Conservation (phyloP, 2,888 invertebrate genomes). For the Acleris sparsana region DNA sequence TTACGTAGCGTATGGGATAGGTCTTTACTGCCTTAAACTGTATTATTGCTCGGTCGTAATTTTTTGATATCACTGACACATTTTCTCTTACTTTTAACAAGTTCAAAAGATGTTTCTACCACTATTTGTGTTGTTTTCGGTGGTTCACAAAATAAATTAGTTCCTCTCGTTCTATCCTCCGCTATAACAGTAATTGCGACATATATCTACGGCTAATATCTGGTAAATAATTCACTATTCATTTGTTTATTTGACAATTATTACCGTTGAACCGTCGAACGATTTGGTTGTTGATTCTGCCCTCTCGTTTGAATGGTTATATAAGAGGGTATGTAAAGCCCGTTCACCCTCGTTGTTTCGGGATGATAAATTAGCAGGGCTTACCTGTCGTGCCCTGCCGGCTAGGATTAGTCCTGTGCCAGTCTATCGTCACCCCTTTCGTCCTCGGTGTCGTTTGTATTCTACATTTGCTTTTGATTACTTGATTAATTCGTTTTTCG, state of each 20-base stretch:
- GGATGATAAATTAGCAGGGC: conserved; percentile 80
- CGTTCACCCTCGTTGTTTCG: conserved; percentile 69
- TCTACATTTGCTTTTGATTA: conserved; percentile 74
- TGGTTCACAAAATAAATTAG: too few relatives aligned
- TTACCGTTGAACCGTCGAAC: conserved; percentile 22
- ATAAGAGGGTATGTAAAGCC: conserved; percentile 52
- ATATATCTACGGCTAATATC: too few relatives aligned
- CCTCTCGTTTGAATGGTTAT: conserved; percentile 59
- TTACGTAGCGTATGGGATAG: conserved; percentile 9
- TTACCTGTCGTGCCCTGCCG: conserved; percentile 68
- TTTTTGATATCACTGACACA: not conserved
- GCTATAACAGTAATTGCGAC: too few relatives aligned
- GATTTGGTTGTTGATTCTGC: conserved; percentile 62
- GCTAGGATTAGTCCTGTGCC: conserved; percentile 68
- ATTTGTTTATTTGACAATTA: conserved; percentile 20
- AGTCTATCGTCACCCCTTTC: conserved; percentile 67
- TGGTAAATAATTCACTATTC: not conserved
- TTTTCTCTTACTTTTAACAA: too few relatives aligned
- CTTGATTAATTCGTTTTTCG: conserved; percentile 71
- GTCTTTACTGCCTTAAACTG: not conserved
- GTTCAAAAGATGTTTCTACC: too few relatives aligned
- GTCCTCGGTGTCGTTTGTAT: conserved; percentile 56
- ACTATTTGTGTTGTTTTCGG: too few relatives aligned
- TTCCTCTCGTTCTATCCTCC: too few relatives aligned
- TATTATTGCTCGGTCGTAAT: not conserved